Evolutionary conservation across 92 coral and sea anemone species (phyloP).

Genomic region (Nematostella vectensis): DNA sequence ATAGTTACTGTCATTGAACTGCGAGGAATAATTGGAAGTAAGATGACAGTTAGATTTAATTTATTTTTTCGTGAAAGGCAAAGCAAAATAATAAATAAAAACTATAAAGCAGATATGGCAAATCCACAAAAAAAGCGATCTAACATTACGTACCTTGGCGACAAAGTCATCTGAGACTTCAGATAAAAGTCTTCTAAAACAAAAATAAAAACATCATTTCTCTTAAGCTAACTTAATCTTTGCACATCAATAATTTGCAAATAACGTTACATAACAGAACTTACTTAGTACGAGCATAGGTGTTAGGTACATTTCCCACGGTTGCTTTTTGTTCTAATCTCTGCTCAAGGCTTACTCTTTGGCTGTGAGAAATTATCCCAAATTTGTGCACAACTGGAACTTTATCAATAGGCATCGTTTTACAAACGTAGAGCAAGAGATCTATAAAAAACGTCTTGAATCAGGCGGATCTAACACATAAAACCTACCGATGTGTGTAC

Average conservation of each 20-base stretch:
- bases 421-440: too few species aligned
- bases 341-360: constrained; percentile 65
- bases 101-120: too few species aligned
- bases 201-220: background rate
- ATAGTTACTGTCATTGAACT: constrained; percentile 84
- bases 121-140: background rate
- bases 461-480: background rate
- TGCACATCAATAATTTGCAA: background rate
- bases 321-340: constrained; percentile 69
- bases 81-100: too few species aligned
- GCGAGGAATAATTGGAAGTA: background rate
- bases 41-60: too few species aligned
- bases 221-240: too few species aligned
- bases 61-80: too few species aligned
- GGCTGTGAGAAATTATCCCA: constrained; percentile 93
- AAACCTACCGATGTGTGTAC: background rate
- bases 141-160: constrained; percentile 48
- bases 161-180: constrained; percentile 86
- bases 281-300: constrained; percentile 64
- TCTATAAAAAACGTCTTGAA: too few species aligned
- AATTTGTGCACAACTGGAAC: constrained; percentile 90
- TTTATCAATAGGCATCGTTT: constrained; percentile 75
- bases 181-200: constrained; percentile 34
- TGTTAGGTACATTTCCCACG: constrained; percentile 30
- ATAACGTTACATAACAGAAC: too few species aligned